Conservation (phyloP, 2,888 invertebrate genomes). For the Monoplex corrugatus region DNA sequence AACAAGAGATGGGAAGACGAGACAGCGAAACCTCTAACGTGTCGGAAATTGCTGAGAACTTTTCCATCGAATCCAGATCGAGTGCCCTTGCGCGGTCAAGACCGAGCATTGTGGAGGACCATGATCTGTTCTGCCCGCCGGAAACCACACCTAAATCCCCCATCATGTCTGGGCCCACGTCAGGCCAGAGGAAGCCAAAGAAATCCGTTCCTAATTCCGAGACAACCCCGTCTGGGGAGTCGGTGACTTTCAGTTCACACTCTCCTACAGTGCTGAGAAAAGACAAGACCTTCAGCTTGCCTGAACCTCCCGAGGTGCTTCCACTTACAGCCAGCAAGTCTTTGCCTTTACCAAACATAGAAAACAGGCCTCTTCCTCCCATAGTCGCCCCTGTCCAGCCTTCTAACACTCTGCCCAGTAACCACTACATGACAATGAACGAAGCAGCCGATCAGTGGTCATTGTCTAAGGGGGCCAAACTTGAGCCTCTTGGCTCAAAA, state of each 20-base stretch:
- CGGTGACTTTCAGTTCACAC: background rate
- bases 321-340: background rate
- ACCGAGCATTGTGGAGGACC: constrained; percentile 46
- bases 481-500: background rate
- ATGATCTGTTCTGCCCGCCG: constrained; percentile 41
- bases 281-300: constrained; percentile 38
- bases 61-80: background rate
- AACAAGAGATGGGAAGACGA: background rate
- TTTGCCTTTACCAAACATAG: background rate
- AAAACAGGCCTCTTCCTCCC: constrained; percentile 6
- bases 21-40: too few species aligned
- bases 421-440: constrained; percentile 43
- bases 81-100: background rate
- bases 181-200: background rate
- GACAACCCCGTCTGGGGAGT: background rate
- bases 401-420: background rate
- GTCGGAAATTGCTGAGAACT: background rate
- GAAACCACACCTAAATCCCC: constrained; percentile 26
- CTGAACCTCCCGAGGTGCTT: constrained; percentile 13
- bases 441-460: background rate
- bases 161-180: background rate
- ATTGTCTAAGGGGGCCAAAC: background rate
- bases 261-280: constrained; percentile 39
- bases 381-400: background rate
- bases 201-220: background rate